Base-by-base conservation (phyloP, 37 sponge, comb jelly and placozoan genomes). In the Halichondria panicea region DNA sequence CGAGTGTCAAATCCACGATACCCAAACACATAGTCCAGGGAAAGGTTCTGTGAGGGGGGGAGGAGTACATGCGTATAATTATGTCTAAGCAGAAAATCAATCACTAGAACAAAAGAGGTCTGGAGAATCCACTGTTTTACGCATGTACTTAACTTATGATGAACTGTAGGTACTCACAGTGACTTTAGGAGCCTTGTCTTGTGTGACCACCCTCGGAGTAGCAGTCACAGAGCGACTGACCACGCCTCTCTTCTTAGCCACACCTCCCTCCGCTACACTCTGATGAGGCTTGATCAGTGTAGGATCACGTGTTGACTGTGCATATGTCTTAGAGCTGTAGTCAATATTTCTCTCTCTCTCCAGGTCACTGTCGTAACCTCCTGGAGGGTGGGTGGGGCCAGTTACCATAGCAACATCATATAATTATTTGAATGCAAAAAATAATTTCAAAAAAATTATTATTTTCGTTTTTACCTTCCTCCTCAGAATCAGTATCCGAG, bases 1-100 rank as follows among this genome's bases (percentile, higher is more conserved):
- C 91, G 99, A 30, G 95, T 82, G 71, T 98, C 99, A 83, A 81
- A 98, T 11, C 99, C 95, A 40, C 99, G 87, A 70, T 95, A 98
- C 35, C 99, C 99, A 86, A 94, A 94, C 19, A 98, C 66, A 52
- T 79, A 87, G 27, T 98, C 87, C 72, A 98, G 73, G 22, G 68
- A 53, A 24, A 98, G 76, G 28, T 90, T 88, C 94, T 94, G 41
- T 15, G 4, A 34, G 40, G 33, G 44, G 37, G 68, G 66, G 11
- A 36, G 43, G 38, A 61, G 21, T 0, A 43, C 42, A 41, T 35
- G 30, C 25, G 30, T 42, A 21, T 18, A 12, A 19, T n/a, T 6
- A 54, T 15, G 15, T 3, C 18, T 30, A 4, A n/a, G n/a, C n/a
- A n/a, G n/a, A n/a, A n/a, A n/a, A n/a, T n/a, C n/a, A n/a, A n/a